phyloP scores from a whole-genome alignment of 2,113 vertebrate genomes.

The Numenius arquata region DNA sequence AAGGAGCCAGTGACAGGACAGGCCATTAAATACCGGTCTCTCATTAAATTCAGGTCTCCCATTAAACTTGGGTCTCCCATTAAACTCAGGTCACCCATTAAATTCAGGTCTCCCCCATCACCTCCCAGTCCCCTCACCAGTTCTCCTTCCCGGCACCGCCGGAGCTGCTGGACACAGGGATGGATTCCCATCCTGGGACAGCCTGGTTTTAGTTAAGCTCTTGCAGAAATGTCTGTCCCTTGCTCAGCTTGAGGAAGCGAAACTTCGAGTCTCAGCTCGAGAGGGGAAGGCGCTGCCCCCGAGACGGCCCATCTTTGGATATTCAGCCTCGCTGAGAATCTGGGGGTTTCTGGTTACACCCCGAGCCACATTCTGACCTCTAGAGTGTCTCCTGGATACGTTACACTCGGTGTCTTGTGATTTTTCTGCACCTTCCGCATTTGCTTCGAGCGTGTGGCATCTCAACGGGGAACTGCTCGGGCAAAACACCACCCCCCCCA shows the following conservation, averaged over 20 bases:
- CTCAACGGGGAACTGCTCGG: background rate
- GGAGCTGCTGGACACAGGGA: accelerated
- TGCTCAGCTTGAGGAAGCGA: background rate
- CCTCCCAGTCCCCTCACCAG: background rate
- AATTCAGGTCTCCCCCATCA: background rate
- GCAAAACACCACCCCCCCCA: background rate
- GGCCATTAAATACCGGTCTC: background rate
- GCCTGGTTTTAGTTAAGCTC: background rate
- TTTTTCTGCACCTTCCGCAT: background rate
- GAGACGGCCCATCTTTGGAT: background rate
- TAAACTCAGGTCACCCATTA: background rate
- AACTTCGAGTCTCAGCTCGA: background rate
- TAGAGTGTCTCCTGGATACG: background rate
- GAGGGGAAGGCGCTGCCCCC: background rate
- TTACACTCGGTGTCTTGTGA: background rate
- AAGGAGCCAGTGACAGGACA: background rate
- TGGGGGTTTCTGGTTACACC: background rate
- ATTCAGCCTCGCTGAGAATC: background rate
- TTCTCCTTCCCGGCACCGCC: background rate
- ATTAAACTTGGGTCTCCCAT: background rate
- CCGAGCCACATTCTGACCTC: background rate
- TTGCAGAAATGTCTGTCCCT: background rate
- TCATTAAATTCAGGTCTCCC: background rate
- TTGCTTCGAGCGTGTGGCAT: background rate
- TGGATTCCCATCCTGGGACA: background rate